Evolutionary conservation across 2,113 vertebrate genomes (phyloP).

Genomic region (Perca fluviatilis): DNA sequence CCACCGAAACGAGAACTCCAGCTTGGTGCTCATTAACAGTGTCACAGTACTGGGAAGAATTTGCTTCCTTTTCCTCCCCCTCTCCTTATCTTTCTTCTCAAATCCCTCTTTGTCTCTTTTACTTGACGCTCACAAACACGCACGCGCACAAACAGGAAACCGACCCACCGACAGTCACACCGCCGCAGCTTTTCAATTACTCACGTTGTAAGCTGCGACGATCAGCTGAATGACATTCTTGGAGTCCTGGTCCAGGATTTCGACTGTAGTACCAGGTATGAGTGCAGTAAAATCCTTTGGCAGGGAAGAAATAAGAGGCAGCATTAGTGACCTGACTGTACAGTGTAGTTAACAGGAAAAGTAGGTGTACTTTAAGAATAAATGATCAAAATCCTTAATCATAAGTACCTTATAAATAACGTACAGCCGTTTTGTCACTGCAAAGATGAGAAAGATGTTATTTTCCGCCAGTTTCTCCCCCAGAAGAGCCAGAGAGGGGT

Average conservation of each 20-base stretch:
- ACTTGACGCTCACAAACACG: background rate
- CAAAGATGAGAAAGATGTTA: constrained; percentile 98
- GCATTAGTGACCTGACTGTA: background rate
- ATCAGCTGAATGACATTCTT: constrained; percentile 98
- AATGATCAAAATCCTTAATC: too few species aligned
- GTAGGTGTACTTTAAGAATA: background rate
- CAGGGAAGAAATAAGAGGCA: background rate
- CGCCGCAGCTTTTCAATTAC: constrained; percentile 60
- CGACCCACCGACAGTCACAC: background rate
- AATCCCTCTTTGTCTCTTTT: background rate
- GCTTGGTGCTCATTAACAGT: constrained; percentile 30
- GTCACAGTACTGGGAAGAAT: constrained; percentile 9
- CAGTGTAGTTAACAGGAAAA: background rate
- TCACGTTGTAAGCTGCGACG: constrained; percentile 94
- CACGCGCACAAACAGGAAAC: constrained; percentile 40
- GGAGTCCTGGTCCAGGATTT: constrained; percentile 96
- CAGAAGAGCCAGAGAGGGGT: constrained; percentile 95
- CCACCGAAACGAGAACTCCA: constrained; percentile 7
- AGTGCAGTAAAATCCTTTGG: constrained; percentile 93
- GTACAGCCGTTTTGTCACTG: constrained; percentile 93
- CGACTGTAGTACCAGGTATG: constrained; percentile 96
- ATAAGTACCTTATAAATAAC: constrained; percentile 93
- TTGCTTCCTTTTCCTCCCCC: background rate
- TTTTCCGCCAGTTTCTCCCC: constrained; percentile 97
- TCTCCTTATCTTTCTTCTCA: constrained; percentile 22